Evolutionary conservation across 2,797 vertebrate species (phyloP).

Genomic region (Anguilla pacifica): DNA sequence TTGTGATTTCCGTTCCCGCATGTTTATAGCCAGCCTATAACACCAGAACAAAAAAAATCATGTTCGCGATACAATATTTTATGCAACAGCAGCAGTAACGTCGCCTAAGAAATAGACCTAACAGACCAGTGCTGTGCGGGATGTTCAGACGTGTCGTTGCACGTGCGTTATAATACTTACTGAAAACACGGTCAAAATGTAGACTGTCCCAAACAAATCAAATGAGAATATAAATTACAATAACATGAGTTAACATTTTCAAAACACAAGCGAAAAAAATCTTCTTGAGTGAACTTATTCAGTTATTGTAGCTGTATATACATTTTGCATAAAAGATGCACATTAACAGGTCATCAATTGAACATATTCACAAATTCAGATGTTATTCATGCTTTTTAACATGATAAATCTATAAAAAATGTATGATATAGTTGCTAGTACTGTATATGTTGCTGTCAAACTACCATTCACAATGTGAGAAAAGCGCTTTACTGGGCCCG

Average conservation of each 20-base stretch:
- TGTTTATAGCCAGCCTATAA: neutral
- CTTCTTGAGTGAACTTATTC: neutral
- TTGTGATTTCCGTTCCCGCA: neutral
- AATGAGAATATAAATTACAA: neutral
- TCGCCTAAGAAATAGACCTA: neutral
- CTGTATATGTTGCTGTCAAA: neutral
- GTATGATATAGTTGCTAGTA: neutral
- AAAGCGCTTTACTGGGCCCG: neutral
- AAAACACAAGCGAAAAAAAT: neutral
- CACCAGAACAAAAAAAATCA: neutral
- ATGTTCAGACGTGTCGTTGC: neutral
- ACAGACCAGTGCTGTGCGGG: neutral
- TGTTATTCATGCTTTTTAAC: neutral
- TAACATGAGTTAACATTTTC: neutral
- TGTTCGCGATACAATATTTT: neutral
- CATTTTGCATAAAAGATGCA: neutral
- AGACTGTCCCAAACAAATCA: neutral
- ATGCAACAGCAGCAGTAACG: neutral
- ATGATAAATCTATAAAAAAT: neutral
- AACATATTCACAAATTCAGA: neutral
- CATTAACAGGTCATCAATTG: neutral
- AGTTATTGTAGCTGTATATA: neutral
- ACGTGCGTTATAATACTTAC: conserved; percentile 31
- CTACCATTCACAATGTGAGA: neutral
- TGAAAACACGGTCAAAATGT: conserved; percentile 16